phyloP scores from a whole-genome alignment of 2,797 vertebrate genomes.

The Artibeus lituratus region DNA sequence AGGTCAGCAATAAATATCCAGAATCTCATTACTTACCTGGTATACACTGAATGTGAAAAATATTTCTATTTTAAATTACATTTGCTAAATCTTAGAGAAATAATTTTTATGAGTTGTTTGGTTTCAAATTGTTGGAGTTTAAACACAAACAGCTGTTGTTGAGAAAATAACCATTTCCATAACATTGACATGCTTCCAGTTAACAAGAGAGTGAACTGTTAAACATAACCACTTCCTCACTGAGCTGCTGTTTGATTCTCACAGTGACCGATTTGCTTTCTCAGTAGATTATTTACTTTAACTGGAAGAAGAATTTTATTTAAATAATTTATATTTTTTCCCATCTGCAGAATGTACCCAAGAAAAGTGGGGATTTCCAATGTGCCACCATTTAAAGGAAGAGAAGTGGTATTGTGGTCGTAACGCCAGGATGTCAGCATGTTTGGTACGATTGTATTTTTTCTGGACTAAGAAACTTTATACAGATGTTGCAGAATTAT shows the following conservation, averaged over 20 bases:
- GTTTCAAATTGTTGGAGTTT: conserved; percentile 54
- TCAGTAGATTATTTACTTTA: conserved; percentile 52
- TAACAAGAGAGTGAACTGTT: conserved; percentile 51
- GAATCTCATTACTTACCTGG: conserved; percentile 39
- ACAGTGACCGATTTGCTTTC: conserved; percentile 40
- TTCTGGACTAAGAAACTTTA: conserved; percentile 51
- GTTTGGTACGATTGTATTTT: conserved; percentile 82
- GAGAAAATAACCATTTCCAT: conserved; percentile 44
- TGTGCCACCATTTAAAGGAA: conserved; percentile 85
- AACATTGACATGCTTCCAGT: conserved; percentile 44
- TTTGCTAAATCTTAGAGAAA: conserved; percentile 67
- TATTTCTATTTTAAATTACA: conserved; percentile 57
- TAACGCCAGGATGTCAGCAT: conserved; percentile 88
- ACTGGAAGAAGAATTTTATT: conserved; percentile 53
- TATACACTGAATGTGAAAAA: background rate
- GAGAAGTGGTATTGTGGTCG: conserved; percentile 84
- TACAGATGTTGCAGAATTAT: conserved; percentile 72
- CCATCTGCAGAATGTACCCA: conserved; percentile 73
- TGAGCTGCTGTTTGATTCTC: conserved; percentile 69
- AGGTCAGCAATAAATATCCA: conserved; percentile 6
- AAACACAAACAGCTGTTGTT: conserved; percentile 60
- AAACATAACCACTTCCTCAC: conserved; percentile 52
- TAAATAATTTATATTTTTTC: conserved; percentile 53
- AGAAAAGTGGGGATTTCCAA: conserved; percentile 85
- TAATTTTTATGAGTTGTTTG: conserved; percentile 66